phyloP scores from a whole-genome alignment of 2,797 vertebrate species.

The Pangasius larnaudii region DNA sequence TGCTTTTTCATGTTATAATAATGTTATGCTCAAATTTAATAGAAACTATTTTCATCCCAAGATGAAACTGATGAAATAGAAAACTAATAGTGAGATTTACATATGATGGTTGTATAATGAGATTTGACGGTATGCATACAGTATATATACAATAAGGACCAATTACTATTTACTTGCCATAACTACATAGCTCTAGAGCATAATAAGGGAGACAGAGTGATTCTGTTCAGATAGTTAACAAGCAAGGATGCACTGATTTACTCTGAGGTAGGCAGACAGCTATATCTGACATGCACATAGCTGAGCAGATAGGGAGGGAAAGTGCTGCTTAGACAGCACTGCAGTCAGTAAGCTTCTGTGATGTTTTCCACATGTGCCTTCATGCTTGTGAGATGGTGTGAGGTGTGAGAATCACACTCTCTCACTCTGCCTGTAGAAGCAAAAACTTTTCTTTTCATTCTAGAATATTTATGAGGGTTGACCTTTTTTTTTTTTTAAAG shows the following conservation, averaged over 20 bases:
- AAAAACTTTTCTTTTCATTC: slow-evolving; percentile 16
- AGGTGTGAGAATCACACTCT: background rate
- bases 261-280: background rate
- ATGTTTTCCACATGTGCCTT: slow-evolving; percentile 22
- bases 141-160: background rate
- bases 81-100: background rate
- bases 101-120: background rate
- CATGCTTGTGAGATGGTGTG: background rate
- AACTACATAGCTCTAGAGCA: background rate
- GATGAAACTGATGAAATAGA: background rate
- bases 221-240: background rate
- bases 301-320: background rate
- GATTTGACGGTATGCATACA: background rate
- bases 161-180: background rate
- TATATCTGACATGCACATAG: background rate
- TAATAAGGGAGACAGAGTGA: background rate
- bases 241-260: background rate
- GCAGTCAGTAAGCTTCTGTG: slow-evolving; percentile 21
- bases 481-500: no score
- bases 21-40: background rate
- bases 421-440: background rate
- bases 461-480: slow-evolving; percentile 54
- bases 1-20: background rate
- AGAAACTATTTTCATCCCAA: background rate
- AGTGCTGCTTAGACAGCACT: slow-evolving; percentile 26